Conservation (phyloP, 2,888 invertebrate genomes). For the Teleogryllus oceanicus region DNA sequence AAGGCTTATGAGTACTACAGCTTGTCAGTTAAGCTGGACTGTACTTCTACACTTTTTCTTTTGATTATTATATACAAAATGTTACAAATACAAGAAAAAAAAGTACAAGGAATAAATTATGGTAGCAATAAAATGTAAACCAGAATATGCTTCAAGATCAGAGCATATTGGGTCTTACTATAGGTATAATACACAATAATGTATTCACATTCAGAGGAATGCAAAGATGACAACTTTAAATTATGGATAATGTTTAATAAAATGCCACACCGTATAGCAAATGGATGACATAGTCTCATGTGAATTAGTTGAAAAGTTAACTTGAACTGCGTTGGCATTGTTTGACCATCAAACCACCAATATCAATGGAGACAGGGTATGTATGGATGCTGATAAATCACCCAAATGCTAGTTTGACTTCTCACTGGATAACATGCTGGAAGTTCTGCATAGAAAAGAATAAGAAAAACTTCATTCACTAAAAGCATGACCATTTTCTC, state of each 20-base stretch:
- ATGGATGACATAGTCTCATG: neutral
- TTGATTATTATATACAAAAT: constrained; percentile 11
- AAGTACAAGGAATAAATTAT: neutral
- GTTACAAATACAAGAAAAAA: constrained; percentile 6
- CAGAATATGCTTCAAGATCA: neutral
- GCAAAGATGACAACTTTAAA: constrained; percentile 18
- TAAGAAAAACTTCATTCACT: constrained; percentile 3
- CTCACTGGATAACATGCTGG: constrained; percentile 3
- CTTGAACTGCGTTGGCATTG: neutral
- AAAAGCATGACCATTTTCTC: constrained; percentile 18
- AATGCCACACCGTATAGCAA: constrained; percentile 18
- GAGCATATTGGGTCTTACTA: neutral
- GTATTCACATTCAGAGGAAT: constrained; percentile 6
- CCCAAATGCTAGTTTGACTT: neutral
- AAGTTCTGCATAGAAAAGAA: constrained; percentile 18
- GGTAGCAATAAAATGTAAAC: constrained; percentile 18
- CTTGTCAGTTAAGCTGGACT: neutral
- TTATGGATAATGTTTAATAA: neutral
- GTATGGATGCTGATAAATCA: neutral
- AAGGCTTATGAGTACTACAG: neutral
- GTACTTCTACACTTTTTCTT: neutral
- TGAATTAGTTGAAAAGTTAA: neutral
- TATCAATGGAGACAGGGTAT: neutral
- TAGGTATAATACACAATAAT: constrained; percentile 8
- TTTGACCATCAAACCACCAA: neutral